These are phyloP conservation scores for Procapra przewalskii DNA, from an alignment of 2,113 vertebrate species.

Conservation along the genomic window DNA sequence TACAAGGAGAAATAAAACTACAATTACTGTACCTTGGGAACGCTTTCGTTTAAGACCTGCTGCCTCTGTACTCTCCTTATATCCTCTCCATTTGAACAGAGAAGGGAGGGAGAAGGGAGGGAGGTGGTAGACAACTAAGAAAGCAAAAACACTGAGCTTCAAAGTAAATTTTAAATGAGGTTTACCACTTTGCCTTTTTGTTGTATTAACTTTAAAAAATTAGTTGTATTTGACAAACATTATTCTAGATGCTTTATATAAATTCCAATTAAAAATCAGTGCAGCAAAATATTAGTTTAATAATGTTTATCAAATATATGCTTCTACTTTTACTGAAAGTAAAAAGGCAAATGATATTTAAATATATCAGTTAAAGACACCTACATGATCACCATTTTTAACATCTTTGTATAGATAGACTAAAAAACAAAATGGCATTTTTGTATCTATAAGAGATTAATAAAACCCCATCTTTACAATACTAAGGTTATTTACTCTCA, in stretches of 20 bases:
- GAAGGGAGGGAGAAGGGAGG: constrained; percentile 98
- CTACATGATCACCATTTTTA: neutral
- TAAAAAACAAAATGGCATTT: neutral
- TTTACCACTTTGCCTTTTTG: constrained; percentile 58
- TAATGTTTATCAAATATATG: constrained; percentile 72
- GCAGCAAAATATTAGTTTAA: constrained; percentile 50
- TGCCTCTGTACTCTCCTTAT: constrained; percentile 94
- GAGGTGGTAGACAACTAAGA: constrained; percentile 98
- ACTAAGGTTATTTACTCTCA: constrained; percentile 48
- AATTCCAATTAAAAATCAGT: constrained; percentile 45
- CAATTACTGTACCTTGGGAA: constrained; percentile 96
- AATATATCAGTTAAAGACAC: constrained; percentile 40
- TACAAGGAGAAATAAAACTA: constrained; percentile 71
- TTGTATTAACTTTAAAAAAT: constrained; percentile 51
- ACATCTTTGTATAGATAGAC: neutral
- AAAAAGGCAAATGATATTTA: constrained; percentile 54
- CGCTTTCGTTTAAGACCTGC: constrained; percentile 96
- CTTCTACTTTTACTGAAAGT: constrained; percentile 49
- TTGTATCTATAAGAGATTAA: neutral
- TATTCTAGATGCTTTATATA: constrained; percentile 50
- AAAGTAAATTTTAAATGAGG: constrained; percentile 82
- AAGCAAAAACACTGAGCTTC: constrained; percentile 94
- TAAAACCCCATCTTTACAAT: neutral
- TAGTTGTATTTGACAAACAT: constrained; percentile 66
- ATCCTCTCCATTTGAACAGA: constrained; percentile 99